Evolutionary conservation across 2,113 vertebrate species (phyloP), one percentile per base, ranked within the genome.

Genomic region (Bagarius yarrelli): DNA sequence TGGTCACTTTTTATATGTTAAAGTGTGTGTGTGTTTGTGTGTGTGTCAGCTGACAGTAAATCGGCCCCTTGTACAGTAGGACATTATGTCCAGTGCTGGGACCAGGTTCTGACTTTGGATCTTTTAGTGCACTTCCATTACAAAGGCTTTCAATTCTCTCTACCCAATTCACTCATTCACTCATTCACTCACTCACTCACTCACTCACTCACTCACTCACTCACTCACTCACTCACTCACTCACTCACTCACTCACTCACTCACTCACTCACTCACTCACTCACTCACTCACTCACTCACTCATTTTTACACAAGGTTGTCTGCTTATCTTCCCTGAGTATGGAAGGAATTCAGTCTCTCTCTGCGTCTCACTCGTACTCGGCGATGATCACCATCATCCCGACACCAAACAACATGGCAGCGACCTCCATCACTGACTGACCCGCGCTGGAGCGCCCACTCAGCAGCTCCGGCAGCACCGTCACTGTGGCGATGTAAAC

Each of bases 401-500:
- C 88, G 0, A 97, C 95, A 0, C 96, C 96, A 0, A 94, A 93
- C 79, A 97, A 87, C 81, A 98, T 87, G 1, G 95, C 95, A 23
- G 95, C 85, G 3, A 97, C 93, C 91, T 98, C 95, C 91, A 95
- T 82, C 34, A 96, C 81, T 0, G 95, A 96, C 86, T 97, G 96
- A 32, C 92, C 81, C 0, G 94, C 93, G 5, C 93, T 93, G 0
- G 94, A 92, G 80, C 91, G 91, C 5, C 95, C 95, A 1, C 89
- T 93, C 86, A 98, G 90, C 80, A 98, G 94, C 87, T 97, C 96
- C 0, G 96, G 96, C 53, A 98, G 91, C 80, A 98, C 96, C 0
- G 96, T 96, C 81, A 98, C 96, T 0, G 96, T 98, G 80, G 96
- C 96, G 76, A 97, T 95, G 76, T 98, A 98, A 82, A 98, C 93